Evolutionary conservation across 2,797 vertebrate species (phyloP), one percentile per base, ranked within the genome.

Genomic region (Sciaenops ocellatus): DNA sequence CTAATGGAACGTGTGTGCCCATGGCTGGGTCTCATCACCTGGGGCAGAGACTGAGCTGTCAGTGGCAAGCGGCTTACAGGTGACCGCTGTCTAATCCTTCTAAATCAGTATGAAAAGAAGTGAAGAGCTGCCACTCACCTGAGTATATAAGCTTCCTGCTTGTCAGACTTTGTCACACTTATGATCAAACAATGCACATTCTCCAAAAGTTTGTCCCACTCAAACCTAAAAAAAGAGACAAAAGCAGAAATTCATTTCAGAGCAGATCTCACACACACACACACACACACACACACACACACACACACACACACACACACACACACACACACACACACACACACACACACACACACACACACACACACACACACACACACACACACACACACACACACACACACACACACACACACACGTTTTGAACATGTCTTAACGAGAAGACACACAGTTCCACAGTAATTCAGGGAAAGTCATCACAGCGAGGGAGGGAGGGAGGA

Each of bases 141-240:
- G 98, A 99, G 98, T 99, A 99, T 98, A 98, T 99, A 99, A 97
- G 98, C 98, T 98, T 99, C 98, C 97, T 99, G 98, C 96, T 97
- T 99, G 97, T 99, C 98, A 94, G 98, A 99, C 97, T 98, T 99
- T 97, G 97, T 98, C 97, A 99, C 98, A 98, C 98, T 99, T 96
- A 99, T 98, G 96, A 99, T 99, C 96, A 98, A 98, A 97, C 98
- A 99, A 95, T 99, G 98, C 97, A 99, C 98, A 99, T 98, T 99
- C 97, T 99, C 98, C 97, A 99, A 93, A 94, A 99, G 98, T 95
- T 99, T 97, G 96, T 99, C 98, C 98, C 98, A 99, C 95, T 98
- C 97, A 96, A 98, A 98, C 96, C 98, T 99, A 86, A 76, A 76
- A 87, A 88, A 64, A 86, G 62, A 54, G 15, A 64, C 1, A 42